Base-by-base conservation (phyloP, 2,797 vertebrate genomes). In the Salmo trutta region DNA sequence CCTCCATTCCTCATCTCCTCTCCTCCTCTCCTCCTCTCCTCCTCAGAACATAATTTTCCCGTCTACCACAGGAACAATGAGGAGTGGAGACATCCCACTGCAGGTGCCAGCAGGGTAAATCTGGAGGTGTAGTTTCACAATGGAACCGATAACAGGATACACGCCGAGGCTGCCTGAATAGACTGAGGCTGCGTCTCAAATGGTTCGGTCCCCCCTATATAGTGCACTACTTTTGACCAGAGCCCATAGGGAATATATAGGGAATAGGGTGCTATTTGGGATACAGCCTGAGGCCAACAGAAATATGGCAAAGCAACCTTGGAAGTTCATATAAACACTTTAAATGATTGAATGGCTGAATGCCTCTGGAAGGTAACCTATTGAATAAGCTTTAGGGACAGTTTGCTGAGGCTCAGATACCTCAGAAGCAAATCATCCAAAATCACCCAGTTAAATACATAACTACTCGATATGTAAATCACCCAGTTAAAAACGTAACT, bases 51-150 rank as follows among this genome's bases (percentile, higher is more conserved):
- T 71, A 47, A 47, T 68, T 82, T 78, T 81, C 76, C 73, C 81
- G 76, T 71, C 8, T 64, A 64, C 56, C 78, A 73, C 62, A 15
- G 68, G 75, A 81, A 75, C 75, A 71, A 41, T 31, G 71, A 64
- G 66, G 69, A 77, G 75, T 74, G 79, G 79, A 74, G 78, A 81
- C 82, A 81, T 78, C 73, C 65, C 78, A 77, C 79, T 70, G 52
- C 41, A 80, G 77, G 76, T 80, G 83, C 73, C 75, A 71, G 74
- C 36, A 83, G 83, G 78, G 81, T 81, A 79, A 85, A 82, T 82
- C 76, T 76, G 54, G 80, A 81, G 77, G 77, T 82, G 80, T 70
- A 56, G 4, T 78, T 81, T 81, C 27, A 66, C 67, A 71, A 66
- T 71, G 52, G 24, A 27, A 24, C 5, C 29, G 21, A 7, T 21